phyloP scores from a whole-genome alignment of 2,888 invertebrate genomes.

The Oscheius onirici region DNA sequence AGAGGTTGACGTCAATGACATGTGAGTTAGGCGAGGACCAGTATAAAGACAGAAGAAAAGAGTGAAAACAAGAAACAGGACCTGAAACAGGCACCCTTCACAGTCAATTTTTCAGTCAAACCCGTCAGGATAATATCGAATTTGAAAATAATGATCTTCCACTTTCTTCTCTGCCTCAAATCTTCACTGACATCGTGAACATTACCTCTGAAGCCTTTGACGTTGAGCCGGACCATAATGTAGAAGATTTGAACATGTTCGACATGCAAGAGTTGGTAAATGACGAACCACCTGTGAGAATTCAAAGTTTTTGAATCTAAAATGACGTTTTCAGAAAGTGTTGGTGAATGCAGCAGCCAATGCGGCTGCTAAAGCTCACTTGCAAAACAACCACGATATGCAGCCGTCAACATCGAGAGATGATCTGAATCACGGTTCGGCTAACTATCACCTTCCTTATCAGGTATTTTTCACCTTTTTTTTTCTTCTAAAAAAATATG shows the following conservation, averaged over 20 bases:
- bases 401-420: constrained; percentile 18
- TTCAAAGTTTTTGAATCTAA: background rate
- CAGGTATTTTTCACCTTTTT: no score
- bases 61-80: background rate
- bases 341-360: background rate
- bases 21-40: constrained; percentile 44
- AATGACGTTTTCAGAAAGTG: background rate
- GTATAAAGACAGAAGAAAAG: background rate
- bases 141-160: constrained; percentile 57
- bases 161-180: constrained; percentile 45
- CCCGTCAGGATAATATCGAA: constrained; percentile 42
- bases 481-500: no score
- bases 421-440: background rate
- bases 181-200: constrained; percentile 47
- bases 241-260: constrained; percentile 41
- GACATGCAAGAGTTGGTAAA: constrained; percentile 35
- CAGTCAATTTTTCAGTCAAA: constrained; percentile 29
- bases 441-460: no score
- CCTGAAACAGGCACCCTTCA: no score
- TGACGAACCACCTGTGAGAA: constrained; percentile 34
- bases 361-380: constrained; percentile 2
- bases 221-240: constrained; percentile 46
- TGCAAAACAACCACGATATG: background rate
- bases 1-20: constrained; percentile 52
- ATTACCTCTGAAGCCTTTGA: constrained; percentile 42